Base-by-base conservation (phyloP, 2,888 invertebrate species). In the Dasypogon diadema region DNA sequence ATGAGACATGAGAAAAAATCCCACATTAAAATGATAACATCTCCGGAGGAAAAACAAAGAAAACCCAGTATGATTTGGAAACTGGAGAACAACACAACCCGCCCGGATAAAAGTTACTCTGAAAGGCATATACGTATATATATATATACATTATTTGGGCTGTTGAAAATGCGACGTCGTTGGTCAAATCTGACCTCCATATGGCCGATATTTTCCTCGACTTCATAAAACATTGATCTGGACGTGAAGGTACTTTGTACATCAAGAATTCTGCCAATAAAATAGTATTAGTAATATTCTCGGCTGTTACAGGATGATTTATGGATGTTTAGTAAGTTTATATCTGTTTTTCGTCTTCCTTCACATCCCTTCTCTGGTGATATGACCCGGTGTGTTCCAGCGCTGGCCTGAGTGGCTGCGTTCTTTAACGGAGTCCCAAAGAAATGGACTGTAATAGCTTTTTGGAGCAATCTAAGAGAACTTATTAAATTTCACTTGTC, bases 211-310 rank as follows among this genome's bases (percentile, higher is more conserved):
- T 70, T 51, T 14, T 21, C 26, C 21, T 34, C 30, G 34, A 70
- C 54, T 70, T 70, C 70, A 70, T 70, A 70, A 70, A 70, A 70
- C 70, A 70, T 70, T 70, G 51, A 70, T 16, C 16, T 51, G 51
- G 30, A 22, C 34, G 24, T 34, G 30, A 48, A 54, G 70, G 54
- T 70, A 46, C 21, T 70, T 70, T 54, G 34, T 51, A 54, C 54
- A 70, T 70, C 70, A 51, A 54, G 34, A 21, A 70, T 70, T 54
- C 54, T 70, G 14, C 54, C 70, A 70, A 70, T 70, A 70, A 70
- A 70, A 70, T 70, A 54, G 70, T 70, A 54, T 54, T 51, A 70
- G 70, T 70, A 30, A 70, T 70, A 54, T 70, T 51, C 56, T n/a
- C 18, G 70, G 34, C 30, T 34, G 70, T 70, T 54, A 70, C 54